Evolutionary conservation across 2,797 vertebrate species (phyloP).

Genomic region (Dicrostonyx torquatus): DNA sequence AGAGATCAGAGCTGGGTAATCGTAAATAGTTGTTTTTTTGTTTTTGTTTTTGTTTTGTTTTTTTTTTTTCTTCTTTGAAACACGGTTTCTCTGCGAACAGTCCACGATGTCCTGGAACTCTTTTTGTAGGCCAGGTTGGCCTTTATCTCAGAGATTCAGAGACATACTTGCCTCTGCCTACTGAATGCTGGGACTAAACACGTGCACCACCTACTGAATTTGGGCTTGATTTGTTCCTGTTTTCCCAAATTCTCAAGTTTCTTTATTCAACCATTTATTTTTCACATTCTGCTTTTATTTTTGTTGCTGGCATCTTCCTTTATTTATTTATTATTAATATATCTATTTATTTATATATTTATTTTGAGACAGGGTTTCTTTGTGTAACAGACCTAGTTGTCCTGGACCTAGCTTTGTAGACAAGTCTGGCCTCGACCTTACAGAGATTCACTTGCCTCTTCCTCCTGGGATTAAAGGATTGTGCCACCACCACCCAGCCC

Average conservation of each 20-base stretch:
- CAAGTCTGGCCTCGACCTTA: too few species aligned
- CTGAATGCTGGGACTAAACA: neutral
- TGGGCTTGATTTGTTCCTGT: neutral
- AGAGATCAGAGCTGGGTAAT: neutral
- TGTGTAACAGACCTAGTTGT: too few species aligned
- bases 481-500: too few species aligned
- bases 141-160: neutral
- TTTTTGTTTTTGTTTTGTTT: too few species aligned
- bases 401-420: too few species aligned
- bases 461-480: too few species aligned
- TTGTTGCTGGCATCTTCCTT: neutral
- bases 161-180: neutral
- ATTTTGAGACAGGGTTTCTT: too few species aligned
- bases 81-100: too few species aligned
- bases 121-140: neutral
- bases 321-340: too few species aligned
- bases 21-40: neutral
- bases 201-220: neutral
- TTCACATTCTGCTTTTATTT: neutral
- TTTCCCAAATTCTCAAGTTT: neutral
- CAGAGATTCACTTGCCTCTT: too few species aligned
- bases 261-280: neutral
- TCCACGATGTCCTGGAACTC: neutral
- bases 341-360: too few species aligned
- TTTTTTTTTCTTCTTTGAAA: neutral